Conservation (phyloP, 1,140 invertebrate species). For the Sitophilus oryzae region DNA sequence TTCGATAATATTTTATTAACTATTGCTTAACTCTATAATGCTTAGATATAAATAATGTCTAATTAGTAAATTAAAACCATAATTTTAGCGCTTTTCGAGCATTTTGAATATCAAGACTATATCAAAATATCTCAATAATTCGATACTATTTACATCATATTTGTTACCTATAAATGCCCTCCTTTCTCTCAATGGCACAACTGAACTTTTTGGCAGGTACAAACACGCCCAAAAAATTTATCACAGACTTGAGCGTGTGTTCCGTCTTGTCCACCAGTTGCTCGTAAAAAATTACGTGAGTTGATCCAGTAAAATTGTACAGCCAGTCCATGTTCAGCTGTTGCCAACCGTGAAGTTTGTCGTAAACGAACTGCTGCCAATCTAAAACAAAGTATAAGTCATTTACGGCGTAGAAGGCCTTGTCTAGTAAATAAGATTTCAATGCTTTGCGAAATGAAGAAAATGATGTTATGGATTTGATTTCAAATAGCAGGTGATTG, state of each 20-base stretch:
- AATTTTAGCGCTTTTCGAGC: conserved; percentile 42
- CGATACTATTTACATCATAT: too few species aligned
- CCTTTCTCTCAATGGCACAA: conserved; percentile 56
- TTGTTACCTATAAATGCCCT: conserved; percentile 65
- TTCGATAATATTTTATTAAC: too few species aligned
- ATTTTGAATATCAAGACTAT: too few species aligned
- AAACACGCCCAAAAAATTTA: conserved; percentile 57
- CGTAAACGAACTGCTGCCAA: conserved; percentile 64
- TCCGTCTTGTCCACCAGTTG: conserved; percentile 58
- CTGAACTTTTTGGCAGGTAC: conserved; percentile 49
- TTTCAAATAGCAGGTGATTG: too few species aligned
- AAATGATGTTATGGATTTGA: too few species aligned
- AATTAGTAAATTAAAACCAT: not conserved
- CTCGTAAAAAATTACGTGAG: conserved; percentile 67
- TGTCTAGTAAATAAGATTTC: not conserved
- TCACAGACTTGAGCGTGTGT: conserved; percentile 50
- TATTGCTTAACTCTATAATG: too few species aligned
- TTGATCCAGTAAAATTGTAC: conserved; percentile 59
- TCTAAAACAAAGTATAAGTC: conserved; percentile 45
- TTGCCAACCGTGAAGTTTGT: conserved; percentile 63
- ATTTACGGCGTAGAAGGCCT: not conserved
- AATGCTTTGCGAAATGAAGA: too few species aligned
- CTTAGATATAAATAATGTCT: too few species aligned
- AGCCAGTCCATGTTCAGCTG: conserved; percentile 64
- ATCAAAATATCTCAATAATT: too few species aligned